Percentiles rank a stretch among this genome's conserved stretches.
phyloP scores from a whole-genome alignment of 2,797 vertebrate species.

The Chlorospingus semifuscus region DNA sequence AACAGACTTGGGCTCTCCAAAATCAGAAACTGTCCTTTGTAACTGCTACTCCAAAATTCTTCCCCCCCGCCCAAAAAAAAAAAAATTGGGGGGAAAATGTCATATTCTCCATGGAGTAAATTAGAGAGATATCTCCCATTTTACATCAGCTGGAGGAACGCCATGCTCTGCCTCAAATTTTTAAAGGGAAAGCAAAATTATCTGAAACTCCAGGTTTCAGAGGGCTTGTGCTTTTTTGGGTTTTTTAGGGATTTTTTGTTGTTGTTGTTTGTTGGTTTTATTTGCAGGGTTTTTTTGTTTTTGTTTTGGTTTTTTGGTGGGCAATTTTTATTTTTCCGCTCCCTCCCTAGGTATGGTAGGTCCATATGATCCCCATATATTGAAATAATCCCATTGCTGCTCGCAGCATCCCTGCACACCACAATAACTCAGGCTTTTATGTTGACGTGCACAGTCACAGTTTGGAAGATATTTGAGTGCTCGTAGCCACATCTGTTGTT shows the following conservation, averaged over 20 bases:
- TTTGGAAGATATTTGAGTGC: conserved; percentile 58
- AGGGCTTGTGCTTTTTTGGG: not conserved
- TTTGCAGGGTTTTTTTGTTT: rapidly evolving
- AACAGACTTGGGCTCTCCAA: not conserved
- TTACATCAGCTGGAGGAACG: not conserved
- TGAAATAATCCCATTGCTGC: not conserved
- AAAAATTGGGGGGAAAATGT: not conserved
- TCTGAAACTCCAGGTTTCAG: not conserved
- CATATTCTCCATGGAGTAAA: not conserved
- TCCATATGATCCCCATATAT: not conserved
- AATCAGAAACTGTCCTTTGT: conserved; percentile 25
- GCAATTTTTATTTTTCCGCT: not conserved
- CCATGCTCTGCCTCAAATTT: not conserved
- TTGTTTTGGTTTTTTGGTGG: not conserved
- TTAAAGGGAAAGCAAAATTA: not conserved
- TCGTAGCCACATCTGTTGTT: conserved; percentile 64
- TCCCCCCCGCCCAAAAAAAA: rapidly evolving
- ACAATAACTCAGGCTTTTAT: conserved; percentile 26
- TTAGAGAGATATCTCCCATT: not conserved
- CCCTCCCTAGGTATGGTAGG: not conserved
- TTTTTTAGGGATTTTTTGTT: not conserved
- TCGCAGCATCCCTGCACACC: not conserved
- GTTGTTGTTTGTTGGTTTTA: not conserved
- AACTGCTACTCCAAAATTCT: not conserved
- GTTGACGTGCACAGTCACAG: conserved; percentile 4